These are phyloP conservation scores for Drosophila sordidula DNA, from an alignment of 2,888 invertebrate species.

Conservation along the genomic window DNA sequence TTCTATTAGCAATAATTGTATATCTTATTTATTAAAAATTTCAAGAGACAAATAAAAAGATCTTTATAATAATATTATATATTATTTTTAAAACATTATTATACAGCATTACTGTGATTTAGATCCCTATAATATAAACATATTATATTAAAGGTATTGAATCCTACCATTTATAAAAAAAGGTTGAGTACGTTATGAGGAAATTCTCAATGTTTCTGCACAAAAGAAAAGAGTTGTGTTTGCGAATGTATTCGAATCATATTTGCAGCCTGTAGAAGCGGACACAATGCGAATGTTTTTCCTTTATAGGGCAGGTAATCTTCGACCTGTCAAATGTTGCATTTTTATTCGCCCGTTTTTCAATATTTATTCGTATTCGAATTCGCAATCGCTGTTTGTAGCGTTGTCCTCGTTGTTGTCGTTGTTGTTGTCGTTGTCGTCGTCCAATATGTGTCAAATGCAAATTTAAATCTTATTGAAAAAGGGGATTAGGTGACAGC, in stretches of 20 bases:
- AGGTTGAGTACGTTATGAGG: not conserved
- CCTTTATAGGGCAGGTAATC: slow-evolving; percentile 56
- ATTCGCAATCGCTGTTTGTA: slow-evolving; percentile 49
- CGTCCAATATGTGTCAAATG: slow-evolving; percentile 82
- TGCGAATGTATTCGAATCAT: not conserved
- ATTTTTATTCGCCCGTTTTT: slow-evolving; percentile 51
- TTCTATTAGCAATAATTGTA: no score
- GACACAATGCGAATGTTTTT: slow-evolving; percentile 16
- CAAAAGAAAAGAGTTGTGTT: not conserved
- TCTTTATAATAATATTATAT: no score
- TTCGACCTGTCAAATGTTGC: slow-evolving; percentile 60
- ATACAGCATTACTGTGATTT: no score
- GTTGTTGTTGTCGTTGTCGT: slow-evolving; percentile 57
- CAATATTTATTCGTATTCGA: slow-evolving; percentile 47
- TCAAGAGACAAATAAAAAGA: no score
- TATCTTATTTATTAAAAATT: no score
- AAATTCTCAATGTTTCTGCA: not conserved
- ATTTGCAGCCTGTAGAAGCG: not conserved
- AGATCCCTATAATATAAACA: no score
- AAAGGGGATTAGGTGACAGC: slow-evolving; percentile 81
- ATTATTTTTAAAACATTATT: no score
- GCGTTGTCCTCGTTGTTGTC: slow-evolving; percentile 8
- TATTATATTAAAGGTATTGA: not conserved
- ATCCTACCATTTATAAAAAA: not conserved
- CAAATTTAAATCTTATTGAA: slow-evolving; percentile 82